Evolutionary conservation across 2,113 vertebrate genomes (phyloP).

Genomic region (Empidonax traillii): DNA sequence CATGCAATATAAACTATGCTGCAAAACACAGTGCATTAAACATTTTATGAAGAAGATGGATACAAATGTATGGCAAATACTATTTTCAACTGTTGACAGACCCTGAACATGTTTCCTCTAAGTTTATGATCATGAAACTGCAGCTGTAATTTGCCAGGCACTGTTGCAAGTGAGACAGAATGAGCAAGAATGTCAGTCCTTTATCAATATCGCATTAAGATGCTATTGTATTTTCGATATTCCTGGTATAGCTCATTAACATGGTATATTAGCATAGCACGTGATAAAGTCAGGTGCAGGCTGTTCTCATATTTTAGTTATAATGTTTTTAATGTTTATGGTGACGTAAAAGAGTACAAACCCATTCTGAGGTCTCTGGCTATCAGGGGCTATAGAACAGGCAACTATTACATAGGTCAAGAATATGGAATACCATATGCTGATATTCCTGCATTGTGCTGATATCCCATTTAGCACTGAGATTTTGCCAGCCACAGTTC

Average conservation of each 20-base stretch:
- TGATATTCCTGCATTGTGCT: background rate
- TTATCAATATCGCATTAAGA: slow-evolving; percentile 61
- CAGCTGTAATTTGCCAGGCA: slow-evolving; percentile 38
- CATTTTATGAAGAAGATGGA: slow-evolving; percentile 24
- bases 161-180: slow-evolving; percentile 20
- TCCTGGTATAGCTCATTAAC: slow-evolving; percentile 36
- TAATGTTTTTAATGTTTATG: background rate
- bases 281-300: background rate
- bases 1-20: background rate
- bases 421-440: background rate
- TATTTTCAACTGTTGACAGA: slow-evolving; percentile 37
- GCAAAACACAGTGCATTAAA: slow-evolving; percentile 20
- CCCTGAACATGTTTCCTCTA: slow-evolving; percentile 29
- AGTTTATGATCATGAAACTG: slow-evolving; percentile 47
- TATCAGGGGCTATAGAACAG: background rate
- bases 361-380: background rate
- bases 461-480: background rate
- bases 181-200: slow-evolving; percentile 24
- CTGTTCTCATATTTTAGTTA: background rate
- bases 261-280: background rate
- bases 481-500: background rate
- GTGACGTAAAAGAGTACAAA: background rate
- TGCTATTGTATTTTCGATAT: slow-evolving; percentile 45
- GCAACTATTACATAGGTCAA: background rate
- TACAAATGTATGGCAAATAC: background rate